Conservation (phyloP, 2,797 vertebrate species). For the Anguilla anguilla region DNA sequence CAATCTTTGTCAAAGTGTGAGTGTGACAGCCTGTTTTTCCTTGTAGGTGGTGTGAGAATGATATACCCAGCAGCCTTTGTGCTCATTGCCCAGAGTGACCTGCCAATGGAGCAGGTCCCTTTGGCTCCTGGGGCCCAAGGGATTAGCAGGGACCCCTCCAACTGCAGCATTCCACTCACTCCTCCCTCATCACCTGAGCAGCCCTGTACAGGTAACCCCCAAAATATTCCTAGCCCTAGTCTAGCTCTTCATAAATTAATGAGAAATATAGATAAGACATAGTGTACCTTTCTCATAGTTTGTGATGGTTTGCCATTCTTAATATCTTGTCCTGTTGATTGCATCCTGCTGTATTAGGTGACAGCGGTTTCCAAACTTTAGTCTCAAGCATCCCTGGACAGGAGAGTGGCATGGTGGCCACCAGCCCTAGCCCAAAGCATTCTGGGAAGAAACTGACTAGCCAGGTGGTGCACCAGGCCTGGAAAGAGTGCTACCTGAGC, state of each 20-base stretch:
- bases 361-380: slow-evolving; percentile 82
- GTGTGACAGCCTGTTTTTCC: no score
- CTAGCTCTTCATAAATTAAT: no score
- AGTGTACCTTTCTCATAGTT: background rate
- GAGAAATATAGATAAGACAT: background rate
- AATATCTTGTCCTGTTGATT: background rate
- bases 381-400: slow-evolving; percentile 79
- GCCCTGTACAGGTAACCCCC: slow-evolving; percentile 79
- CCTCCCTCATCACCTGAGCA: slow-evolving; percentile 95
- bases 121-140: slow-evolving; percentile 73
- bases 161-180: slow-evolving; percentile 91
- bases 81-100: slow-evolving; percentile 91
- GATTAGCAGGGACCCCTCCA: slow-evolving; percentile 80
- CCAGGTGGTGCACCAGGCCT: slow-evolving; percentile 91
- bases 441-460: slow-evolving; percentile 90
- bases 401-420: slow-evolving; percentile 71
- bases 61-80: slow-evolving; percentile 96
- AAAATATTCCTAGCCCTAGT: background rate
- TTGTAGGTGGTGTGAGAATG: slow-evolving; percentile 92
- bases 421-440: slow-evolving; percentile 90
- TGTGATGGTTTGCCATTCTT: slow-evolving; percentile 11
- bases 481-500: slow-evolving; percentile 95
- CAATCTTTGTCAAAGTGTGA: background rate
- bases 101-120: slow-evolving; percentile 81
- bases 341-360: slow-evolving; percentile 69